A percentile compares a stretch with the other conserved stretches of the same genome.
Conservation (phyloP, 2,113 vertebrate species). For the Pedetes capensis region DNA sequence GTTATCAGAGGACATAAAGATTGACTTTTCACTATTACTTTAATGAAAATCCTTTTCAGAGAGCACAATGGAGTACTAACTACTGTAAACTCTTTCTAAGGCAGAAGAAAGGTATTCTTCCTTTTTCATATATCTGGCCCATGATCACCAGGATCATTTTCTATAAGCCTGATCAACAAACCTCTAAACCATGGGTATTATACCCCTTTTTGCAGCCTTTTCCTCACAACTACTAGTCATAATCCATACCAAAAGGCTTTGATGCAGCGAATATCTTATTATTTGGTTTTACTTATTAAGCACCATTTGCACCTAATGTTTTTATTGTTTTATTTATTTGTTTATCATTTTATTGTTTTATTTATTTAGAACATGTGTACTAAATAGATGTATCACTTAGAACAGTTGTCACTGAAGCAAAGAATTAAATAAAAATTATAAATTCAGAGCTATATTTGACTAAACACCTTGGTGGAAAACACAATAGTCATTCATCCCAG, state of each 20-base stretch:
- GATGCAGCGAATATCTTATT: background rate
- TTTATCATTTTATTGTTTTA: too few relatives aligned
- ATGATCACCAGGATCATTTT: background rate
- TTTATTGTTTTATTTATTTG: too few relatives aligned
- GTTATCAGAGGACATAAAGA: background rate
- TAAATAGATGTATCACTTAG: background rate
- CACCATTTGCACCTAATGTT: background rate
- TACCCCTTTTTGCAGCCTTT: rapidly evolving
- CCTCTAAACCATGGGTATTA: background rate
- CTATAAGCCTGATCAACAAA: background rate
- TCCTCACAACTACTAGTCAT: background rate
- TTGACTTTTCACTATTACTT: background rate
- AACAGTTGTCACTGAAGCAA: background rate
- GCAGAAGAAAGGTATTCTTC: background rate
- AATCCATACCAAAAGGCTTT: background rate
- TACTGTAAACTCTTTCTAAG: background rate
- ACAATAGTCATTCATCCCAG: background rate
- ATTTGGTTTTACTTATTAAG: background rate
- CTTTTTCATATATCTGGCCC: background rate
- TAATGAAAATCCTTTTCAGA: background rate
- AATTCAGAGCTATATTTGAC: background rate
- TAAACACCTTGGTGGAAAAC: background rate
- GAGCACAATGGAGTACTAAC: background rate
- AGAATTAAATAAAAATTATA: background rate
- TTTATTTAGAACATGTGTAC: background rate